These are phyloP conservation scores for Drosophila varians DNA, from an alignment of 1,140 invertebrate genomes.

Conservation along the genomic window DNA sequence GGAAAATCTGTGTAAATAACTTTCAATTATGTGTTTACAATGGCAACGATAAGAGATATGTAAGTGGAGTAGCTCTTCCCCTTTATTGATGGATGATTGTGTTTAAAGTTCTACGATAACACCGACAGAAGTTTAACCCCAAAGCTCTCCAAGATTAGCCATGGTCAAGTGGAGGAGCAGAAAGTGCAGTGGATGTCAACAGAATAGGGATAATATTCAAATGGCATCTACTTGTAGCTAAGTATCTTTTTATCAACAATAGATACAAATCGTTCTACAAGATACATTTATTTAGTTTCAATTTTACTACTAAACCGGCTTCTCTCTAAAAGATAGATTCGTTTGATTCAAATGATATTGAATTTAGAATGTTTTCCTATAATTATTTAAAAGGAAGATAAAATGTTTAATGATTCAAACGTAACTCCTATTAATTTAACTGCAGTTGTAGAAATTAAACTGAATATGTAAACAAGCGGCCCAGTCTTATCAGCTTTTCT, in stretches of 20 bases:
- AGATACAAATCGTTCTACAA: too few species aligned
- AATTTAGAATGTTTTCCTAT: background rate
- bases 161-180: background rate
- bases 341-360: too few species aligned
- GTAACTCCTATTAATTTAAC: background rate
- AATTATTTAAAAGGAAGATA: too few species aligned
- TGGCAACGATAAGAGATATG: constrained; percentile 5
- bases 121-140: constrained; percentile 3
- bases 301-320: too few species aligned
- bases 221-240: background rate
- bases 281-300: too few species aligned
- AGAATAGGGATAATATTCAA: background rate
- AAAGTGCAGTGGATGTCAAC: background rate
- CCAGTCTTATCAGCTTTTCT: constrained; percentile 31
- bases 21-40: constrained; percentile 38
- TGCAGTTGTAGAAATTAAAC: background rate
- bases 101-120: constrained; percentile 4
- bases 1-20: constrained; percentile 39
- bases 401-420: background rate
- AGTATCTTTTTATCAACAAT: too few species aligned
- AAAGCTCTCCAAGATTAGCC: constrained; percentile 9
- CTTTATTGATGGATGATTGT: constrained; percentile 2
- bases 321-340: too few species aligned
- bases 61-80: too few species aligned
- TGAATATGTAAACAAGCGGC: background rate